phyloP scores from a whole-genome alignment of 2,888 invertebrate genomes.

The Geophilus truncorum region DNA sequence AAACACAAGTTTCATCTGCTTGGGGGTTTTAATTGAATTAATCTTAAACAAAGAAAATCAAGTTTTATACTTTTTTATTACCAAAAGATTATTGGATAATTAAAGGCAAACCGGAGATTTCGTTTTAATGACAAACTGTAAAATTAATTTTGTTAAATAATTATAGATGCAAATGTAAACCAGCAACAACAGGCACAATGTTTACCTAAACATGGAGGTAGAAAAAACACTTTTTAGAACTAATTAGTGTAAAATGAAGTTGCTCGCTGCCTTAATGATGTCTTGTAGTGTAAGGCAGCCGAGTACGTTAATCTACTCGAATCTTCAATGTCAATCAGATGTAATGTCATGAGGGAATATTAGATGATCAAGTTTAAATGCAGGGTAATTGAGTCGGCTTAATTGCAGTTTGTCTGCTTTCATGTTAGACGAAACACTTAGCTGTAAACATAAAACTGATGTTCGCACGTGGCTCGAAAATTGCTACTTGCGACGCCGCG shows the following conservation, averaged over 20 bases:
- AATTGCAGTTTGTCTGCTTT: neutral
- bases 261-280: neutral
- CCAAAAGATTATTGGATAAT: too few species aligned
- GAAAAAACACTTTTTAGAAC: neutral
- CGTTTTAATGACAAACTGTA: too few species aligned
- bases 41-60: too few species aligned
- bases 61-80: too few species aligned
- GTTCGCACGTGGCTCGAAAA: neutral
- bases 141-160: neutral
- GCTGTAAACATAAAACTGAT: neutral
- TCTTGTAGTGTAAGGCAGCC: neutral
- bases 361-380: constrained; percentile 20
- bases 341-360: constrained; percentile 6
- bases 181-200: neutral
- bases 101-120: too few species aligned
- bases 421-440: neutral
- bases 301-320: neutral
- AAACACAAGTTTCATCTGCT: too few species aligned
- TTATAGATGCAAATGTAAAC: neutral
- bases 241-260: constrained; percentile 3
- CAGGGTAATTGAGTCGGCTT: constrained; percentile 10
- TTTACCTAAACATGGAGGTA: neutral
- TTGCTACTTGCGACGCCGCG: neutral
- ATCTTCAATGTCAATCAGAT: constrained; percentile 10
- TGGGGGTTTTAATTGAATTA: too few species aligned